Conservation (phyloP, 2,113 vertebrate species). For the Hiodon alosoides region DNA sequence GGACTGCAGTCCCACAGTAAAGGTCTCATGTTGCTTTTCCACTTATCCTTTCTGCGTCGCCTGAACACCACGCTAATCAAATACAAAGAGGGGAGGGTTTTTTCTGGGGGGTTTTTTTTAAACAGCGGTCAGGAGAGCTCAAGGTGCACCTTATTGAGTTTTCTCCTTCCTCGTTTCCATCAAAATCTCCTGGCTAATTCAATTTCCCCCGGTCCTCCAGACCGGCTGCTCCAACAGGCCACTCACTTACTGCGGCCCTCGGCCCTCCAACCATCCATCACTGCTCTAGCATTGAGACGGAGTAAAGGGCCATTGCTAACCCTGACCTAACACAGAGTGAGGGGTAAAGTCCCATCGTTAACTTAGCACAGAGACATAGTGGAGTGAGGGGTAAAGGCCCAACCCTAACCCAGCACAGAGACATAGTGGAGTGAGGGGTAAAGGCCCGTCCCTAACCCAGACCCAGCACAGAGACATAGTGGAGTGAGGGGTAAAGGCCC, state of each 20-base stretch:
- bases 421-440: no score
- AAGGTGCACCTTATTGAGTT: slow-evolving; percentile 34
- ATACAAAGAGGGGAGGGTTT: slow-evolving; percentile 19
- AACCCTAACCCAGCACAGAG: no score
- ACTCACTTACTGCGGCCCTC: slow-evolving; percentile 59
- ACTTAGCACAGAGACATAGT: background rate
- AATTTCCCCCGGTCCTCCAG: slow-evolving; percentile 53
- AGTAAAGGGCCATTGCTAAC: background rate
- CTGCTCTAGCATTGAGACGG: background rate
- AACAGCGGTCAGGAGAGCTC: slow-evolving; percentile 9
- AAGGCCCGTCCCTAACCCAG: no score
- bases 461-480: no score
- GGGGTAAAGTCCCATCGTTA: background rate
- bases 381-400: background rate
- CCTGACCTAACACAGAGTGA: background rate
- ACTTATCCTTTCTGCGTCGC: slow-evolving; percentile 15
- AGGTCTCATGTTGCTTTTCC: slow-evolving; percentile 14
- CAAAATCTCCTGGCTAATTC: slow-evolving; percentile 50
- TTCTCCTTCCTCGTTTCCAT: slow-evolving; percentile 27
- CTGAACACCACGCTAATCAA: slow-evolving; percentile 32
- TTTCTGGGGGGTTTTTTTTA: background rate
- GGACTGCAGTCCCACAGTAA: background rate
- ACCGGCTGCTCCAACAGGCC: slow-evolving; percentile 52
- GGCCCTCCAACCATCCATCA: slow-evolving; percentile 38
- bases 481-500: no score